Evolutionary conservation across 1,140 invertebrate genomes (phyloP), one percentile per base, ranked within the genome.

Genomic region (Eubasilissa regina): DNA sequence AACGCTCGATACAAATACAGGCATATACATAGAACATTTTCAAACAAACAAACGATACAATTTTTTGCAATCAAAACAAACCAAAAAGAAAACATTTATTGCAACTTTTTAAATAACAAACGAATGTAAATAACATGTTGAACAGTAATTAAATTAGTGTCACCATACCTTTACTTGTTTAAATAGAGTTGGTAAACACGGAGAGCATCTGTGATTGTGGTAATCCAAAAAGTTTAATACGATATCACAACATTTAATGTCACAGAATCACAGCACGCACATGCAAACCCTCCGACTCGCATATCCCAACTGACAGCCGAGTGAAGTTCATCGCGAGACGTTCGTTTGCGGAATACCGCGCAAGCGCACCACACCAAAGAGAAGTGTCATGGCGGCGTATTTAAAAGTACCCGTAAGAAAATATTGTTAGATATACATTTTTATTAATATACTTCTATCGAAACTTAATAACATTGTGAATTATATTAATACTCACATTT

Each of bases 221-320:
- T 78, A 78, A 78, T 78, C 76, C 76, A 78, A 56, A 70, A 64
- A 56, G 45, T 25, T 55, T 56, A 78, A 78, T 77, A n/a, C 76
- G 76, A 72, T 35, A 35, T 70, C 76, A 78, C 62, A 77, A 56
- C 51, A 70, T 78, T 78, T 58, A 78, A 62, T 73, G 55, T 62
- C 74, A 75, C 55, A 6, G 12, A 70, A 70, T 51, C 66, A 51
- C 45, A 48, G 55, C n/a, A 15, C 44, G 62, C 74, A 62, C 45
- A 9, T 21, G 44, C 74, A 15, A 25, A 25, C 74, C 12, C 4
- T 25, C n/a, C 74, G 12, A 64, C 45, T 75, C 72, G 17, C 51
- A 17, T 58, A 44, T 74, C 56, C 25, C 72, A 74, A 74, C 72
- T 74, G 72, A 74, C 72, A 74, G 72, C 72, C 13, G 21, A 11